These are phyloP conservation scores for Lepus townsendii DNA, from an alignment of 2,797 vertebrate species.

Conservation along the genomic window DNA sequence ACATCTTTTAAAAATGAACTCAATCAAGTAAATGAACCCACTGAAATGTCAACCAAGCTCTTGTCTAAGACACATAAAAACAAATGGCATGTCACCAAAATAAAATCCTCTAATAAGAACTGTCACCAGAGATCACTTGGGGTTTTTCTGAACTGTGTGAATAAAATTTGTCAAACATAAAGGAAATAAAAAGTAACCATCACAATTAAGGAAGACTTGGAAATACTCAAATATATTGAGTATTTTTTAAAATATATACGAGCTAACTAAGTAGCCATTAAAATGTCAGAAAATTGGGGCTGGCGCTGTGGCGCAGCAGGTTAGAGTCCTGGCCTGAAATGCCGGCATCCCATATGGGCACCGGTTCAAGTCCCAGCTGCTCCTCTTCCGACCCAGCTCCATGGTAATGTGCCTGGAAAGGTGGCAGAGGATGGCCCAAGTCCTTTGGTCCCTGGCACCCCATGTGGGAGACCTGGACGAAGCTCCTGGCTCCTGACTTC, in stretches of 20 bases:
- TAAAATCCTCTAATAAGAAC: conserved; percentile 47
- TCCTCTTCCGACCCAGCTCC: too few species aligned
- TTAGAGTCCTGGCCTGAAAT: too few species aligned
- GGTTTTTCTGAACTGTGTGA: conserved; percentile 40
- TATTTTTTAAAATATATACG: not conserved
- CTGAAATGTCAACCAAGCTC: conserved; percentile 23
- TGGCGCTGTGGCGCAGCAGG: too few species aligned
- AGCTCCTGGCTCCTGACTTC: too few species aligned
- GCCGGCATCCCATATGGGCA: too few species aligned
- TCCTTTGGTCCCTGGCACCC: too few species aligned
- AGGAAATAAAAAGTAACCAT: conserved; percentile 37
- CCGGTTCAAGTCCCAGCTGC: too few species aligned
- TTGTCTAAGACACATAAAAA: conserved; percentile 56
- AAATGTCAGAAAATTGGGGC: conserved; percentile 31
- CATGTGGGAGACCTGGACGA: too few species aligned
- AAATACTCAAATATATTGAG: conserved; percentile 56
- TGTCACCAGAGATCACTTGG: conserved; percentile 15
- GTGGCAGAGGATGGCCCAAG: too few species aligned
- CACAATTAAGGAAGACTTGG: conserved; percentile 42
- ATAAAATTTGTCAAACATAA: conserved; percentile 10
- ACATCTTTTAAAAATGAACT: conserved; percentile 25
- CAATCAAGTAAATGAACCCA: conserved; percentile 37
- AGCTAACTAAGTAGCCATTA: not conserved
- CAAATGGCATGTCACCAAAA: conserved; percentile 63
- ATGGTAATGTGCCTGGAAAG: too few species aligned